Evolutionary conservation across 2,888 invertebrate genomes (phyloP).

Genomic region (Marronus borbonicus): DNA sequence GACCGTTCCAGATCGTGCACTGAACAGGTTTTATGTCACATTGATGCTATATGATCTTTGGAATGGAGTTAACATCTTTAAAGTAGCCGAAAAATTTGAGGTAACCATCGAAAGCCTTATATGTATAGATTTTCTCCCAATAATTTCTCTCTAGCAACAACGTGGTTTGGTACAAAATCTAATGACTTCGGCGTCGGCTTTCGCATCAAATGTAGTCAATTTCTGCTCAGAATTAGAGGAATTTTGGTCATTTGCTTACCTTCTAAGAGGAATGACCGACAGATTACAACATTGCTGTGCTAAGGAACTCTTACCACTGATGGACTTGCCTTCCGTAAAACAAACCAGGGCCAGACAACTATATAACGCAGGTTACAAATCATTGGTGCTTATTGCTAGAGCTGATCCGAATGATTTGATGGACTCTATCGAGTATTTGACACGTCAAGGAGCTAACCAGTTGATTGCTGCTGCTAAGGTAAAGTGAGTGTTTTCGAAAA

Average conservation of each 20-base stretch:
- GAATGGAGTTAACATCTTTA: conserved; percentile 78
- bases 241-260: conserved; percentile 86
- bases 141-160: conserved; percentile 74
- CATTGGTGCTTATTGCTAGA: conserved; percentile 83
- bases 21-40: conserved; percentile 88
- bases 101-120: conserved; percentile 54
- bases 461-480: conserved; percentile 92
- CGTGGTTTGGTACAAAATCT: conserved; percentile 88
- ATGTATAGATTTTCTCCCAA: conserved; percentile 6
- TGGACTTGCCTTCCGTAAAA: conserved; percentile 92
- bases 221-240: conserved; percentile 86
- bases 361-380: conserved; percentile 86
- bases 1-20: conserved; percentile 75
- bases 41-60: conserved; percentile 88
- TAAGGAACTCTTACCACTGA: conserved; percentile 83
- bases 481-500: conserved; percentile 46
- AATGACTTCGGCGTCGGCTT: conserved; percentile 80
- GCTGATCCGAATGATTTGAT: conserved; percentile 78
- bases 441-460: conserved; percentile 81
- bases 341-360: conserved; percentile 90
- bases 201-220: conserved; percentile 83
- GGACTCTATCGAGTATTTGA: conserved; percentile 79
- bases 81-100: conserved; percentile 80
- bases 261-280: conserved; percentile 82
- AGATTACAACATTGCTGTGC: conserved; percentile 87